Evolutionary conservation across 1,140 invertebrate genomes (phyloP).

Genomic region (Drosophila willistoni): DNA sequence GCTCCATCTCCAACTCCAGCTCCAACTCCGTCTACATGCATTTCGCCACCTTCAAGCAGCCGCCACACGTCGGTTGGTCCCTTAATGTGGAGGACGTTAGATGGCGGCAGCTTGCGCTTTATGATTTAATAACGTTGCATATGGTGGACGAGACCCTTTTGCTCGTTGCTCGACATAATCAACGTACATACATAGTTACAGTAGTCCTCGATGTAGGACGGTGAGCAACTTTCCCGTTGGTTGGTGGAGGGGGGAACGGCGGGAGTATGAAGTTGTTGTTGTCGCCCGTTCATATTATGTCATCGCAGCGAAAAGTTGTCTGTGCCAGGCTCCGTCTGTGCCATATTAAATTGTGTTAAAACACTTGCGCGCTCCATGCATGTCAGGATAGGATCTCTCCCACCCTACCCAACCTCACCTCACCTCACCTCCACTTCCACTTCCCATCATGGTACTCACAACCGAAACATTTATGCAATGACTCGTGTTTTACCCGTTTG

Average conservation of each 20-base stretch:
- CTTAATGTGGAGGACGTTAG: conserved; percentile 56
- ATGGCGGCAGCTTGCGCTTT: conserved; percentile 71
- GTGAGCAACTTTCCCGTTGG: conserved; percentile 30
- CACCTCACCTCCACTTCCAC: background rate
- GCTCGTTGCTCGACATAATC: conserved; percentile 42
- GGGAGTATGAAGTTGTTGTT: background rate
- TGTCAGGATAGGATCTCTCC: conserved; percentile 35
- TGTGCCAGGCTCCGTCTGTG: conserved; percentile 20
- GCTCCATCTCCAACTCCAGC: background rate
- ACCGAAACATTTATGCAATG: conserved; percentile 50
- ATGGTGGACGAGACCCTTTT: conserved; percentile 29
- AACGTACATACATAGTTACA: conserved; percentile 27
- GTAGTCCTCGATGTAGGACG: background rate
- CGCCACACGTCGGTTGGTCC: background rate
- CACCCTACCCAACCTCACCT: background rate
- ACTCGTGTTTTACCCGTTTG: conserved; percentile 56
- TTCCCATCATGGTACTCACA: background rate
- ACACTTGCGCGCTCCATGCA: conserved; percentile 73
- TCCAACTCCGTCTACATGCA: background rate
- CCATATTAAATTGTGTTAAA: conserved; percentile 79
- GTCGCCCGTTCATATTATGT: conserved; percentile 60
- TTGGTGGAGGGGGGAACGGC: background rate
- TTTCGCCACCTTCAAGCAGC: conserved; percentile 11
- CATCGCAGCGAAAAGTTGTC: conserved; percentile 67
- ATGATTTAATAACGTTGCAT: conserved; percentile 76